phyloP scores from a whole-genome alignment of 2,113 vertebrate species.

The Pachypanchax playfairii region DNA sequence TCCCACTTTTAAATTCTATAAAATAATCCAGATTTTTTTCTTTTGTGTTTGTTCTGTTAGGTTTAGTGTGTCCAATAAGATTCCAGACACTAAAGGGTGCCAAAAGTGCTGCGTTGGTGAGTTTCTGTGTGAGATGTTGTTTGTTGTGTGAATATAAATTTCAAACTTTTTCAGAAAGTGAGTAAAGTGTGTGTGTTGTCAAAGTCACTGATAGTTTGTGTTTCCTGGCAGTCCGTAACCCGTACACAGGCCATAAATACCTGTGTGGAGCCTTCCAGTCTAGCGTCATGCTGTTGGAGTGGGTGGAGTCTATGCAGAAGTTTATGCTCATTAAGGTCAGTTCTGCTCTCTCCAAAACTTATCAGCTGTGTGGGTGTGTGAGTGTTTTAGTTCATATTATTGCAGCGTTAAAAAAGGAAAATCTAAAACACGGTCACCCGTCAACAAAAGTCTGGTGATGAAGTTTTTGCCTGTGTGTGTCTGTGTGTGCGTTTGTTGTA shows the following conservation, averaged over 20 bases:
- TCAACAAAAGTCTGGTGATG: too few relatives aligned
- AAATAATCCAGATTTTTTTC: too few relatives aligned
- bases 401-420: too few relatives aligned
- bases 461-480: too few relatives aligned
- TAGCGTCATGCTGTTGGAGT: conserved; percentile 94
- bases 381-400: rapidly evolving
- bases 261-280: conserved; percentile 97
- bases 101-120: conserved; percentile 98
- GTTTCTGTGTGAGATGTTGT: conserved; percentile 4
- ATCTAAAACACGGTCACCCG: too few relatives aligned
- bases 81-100: conserved; percentile 98
- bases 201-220: background rate
- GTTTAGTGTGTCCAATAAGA: conserved; percentile 96
- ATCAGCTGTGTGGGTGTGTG: background rate
- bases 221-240: conserved; percentile 89
- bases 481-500: too few relatives aligned
- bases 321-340: conserved; percentile 99
- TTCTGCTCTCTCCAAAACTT: background rate
- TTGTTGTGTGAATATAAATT: too few relatives aligned
- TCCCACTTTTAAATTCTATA: too few relatives aligned
- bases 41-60: conserved; percentile 69
- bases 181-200: background rate
- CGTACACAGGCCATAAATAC: conserved; percentile 95
- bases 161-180: background rate
- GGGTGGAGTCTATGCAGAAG: conserved; percentile 98